Conservation (phyloP, 2,888 invertebrate genomes). For the Ariolimax columbianus region DNA sequence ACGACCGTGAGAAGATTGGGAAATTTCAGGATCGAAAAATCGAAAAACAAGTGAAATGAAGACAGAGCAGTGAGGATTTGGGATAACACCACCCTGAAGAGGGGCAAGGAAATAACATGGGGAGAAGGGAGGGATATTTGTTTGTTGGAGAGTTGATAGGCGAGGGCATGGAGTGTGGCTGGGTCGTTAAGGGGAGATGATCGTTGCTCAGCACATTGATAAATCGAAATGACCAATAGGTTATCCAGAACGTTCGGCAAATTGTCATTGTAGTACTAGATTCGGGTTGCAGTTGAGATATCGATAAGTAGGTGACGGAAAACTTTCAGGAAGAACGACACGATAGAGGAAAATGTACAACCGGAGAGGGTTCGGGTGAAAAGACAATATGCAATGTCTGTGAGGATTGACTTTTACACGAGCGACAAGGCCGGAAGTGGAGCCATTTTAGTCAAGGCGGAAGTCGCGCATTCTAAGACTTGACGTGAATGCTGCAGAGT, state of each 20-base stretch:
- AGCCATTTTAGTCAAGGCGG: constrained; percentile 15
- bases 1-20: constrained; percentile 13
- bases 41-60: background rate
- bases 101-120: background rate
- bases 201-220: background rate
- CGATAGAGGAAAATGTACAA: background rate
- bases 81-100: background rate
- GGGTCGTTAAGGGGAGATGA: background rate
- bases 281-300: background rate
- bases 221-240: background rate
- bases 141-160: background rate
- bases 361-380: background rate
- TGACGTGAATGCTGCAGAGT: background rate
- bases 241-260: background rate
- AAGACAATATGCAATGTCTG: background rate
- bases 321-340: background rate
- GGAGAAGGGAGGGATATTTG: background rate
- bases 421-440: constrained; percentile 18
- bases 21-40: background rate
- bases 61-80: background rate
- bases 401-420: background rate
- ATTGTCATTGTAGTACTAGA: background rate
- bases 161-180: background rate
- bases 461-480: background rate
- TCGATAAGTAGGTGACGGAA: background rate